phyloP scores from a whole-genome alignment of 2,113 vertebrate species.

The Arenaria interpres region DNA sequence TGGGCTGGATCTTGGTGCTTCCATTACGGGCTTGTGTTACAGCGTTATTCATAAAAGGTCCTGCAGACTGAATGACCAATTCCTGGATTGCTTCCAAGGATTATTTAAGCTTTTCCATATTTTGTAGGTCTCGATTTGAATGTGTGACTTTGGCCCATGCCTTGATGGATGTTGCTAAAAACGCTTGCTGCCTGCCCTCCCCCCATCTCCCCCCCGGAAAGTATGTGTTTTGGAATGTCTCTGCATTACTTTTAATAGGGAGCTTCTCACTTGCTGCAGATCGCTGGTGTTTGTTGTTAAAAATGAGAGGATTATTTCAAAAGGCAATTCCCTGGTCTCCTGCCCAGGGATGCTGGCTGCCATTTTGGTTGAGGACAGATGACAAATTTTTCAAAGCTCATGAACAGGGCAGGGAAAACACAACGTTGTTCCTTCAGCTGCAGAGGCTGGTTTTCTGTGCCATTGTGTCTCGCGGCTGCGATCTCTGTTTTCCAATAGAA shows the following conservation, averaged over 20 bases:
- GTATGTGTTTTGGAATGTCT: constrained; percentile 12
- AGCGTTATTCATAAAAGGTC: background rate
- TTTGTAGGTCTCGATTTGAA: background rate
- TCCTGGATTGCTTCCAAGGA: constrained; percentile 34
- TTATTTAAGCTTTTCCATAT: constrained; percentile 56
- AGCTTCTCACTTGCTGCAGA: background rate
- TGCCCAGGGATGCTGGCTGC: fast-evolving
- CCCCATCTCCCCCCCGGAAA: background rate
- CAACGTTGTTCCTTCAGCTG: fast-evolving
- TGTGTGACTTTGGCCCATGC: background rate
- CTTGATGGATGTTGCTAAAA: constrained; percentile 42
- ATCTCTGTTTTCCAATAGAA: background rate
- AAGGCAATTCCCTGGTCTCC: background rate
- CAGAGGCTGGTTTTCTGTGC: background rate
- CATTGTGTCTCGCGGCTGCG: fast-evolving
- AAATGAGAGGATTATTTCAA: background rate
- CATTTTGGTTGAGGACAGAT: background rate
- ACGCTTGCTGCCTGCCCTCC: background rate
- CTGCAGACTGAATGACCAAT: background rate
- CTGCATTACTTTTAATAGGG: background rate
- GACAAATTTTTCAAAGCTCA: background rate
- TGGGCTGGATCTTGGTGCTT: background rate
- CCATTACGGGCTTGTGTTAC: background rate
- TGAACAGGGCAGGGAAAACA: background rate
- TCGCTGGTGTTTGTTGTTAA: background rate